A percentile compares a stretch with the other conserved stretches of the same genome.
These are phyloP conservation scores for Neodiprion lecontei DNA, from an alignment of 1,140 invertebrate species.

Conservation along the genomic window DNA sequence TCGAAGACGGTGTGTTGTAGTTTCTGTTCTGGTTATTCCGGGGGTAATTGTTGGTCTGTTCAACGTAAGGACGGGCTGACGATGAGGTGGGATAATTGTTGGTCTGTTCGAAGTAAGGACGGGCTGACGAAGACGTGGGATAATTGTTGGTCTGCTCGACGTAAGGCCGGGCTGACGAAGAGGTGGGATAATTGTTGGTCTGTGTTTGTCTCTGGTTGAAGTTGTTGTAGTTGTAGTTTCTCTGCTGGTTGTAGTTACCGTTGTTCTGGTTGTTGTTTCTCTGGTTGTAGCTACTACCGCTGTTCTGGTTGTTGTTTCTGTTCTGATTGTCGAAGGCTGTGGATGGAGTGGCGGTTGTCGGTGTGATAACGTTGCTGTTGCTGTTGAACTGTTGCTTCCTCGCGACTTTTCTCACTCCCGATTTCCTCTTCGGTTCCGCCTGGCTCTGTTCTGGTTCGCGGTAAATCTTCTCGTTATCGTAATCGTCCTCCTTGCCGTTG, in stretches of 20 bases:
- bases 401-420: constrained; percentile 51
- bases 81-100: constrained; percentile 31
- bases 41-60: constrained; percentile 32
- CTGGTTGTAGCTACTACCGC: constrained; percentile 30
- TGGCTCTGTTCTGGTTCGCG: constrained; percentile 48
- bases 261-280: constrained; percentile 26
- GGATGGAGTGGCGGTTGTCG: constrained; percentile 34
- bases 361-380: constrained; percentile 32
- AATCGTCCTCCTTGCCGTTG: constrained; percentile 64
- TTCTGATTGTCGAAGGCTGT: constrained; percentile 44
- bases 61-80: constrained; percentile 26
- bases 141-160: constrained; percentile 38
- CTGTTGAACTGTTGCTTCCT: constrained; percentile 49
- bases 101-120: constrained; percentile 9
- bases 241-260: constrained; percentile 31
- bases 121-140: constrained; percentile 32
- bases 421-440: constrained; percentile 51
- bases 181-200: constrained; percentile 49
- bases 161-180: constrained; percentile 25
- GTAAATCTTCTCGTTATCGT: constrained; percentile 62
- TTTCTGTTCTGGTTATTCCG: constrained; percentile 42
- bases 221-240: constrained; percentile 30
- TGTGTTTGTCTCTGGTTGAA: constrained; percentile 29
- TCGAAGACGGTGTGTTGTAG: constrained; percentile 36
- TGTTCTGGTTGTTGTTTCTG: constrained; percentile 37